Conservation (phyloP, 2,888 invertebrate genomes). For the Phania funesta region DNA sequence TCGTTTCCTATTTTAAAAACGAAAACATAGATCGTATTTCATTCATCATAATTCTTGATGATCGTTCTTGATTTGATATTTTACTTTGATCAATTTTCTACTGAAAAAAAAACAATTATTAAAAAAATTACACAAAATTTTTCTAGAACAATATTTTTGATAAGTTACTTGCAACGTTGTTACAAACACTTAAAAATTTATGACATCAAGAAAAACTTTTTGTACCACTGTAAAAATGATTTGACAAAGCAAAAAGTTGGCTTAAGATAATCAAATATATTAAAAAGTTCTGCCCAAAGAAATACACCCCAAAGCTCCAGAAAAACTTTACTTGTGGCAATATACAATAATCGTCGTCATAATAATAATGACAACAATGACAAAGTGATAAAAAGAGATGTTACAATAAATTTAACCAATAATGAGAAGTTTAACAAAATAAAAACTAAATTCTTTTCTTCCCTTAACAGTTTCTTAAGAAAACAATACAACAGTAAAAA, state of each 20-base stretch:
- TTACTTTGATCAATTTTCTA: no score
- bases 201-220: neutral
- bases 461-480: constrained; percentile 28
- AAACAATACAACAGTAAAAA: constrained; percentile 12
- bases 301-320: neutral
- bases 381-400: constrained; percentile 33
- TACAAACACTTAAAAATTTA: no score
- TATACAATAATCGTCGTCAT: constrained; percentile 42
- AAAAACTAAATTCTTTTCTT: constrained; percentile 1
- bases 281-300: neutral
- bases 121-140: no score
- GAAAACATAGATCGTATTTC: no score
- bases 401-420: constrained; percentile 37
- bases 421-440: neutral
- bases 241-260: neutral
- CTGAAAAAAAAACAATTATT: no score
- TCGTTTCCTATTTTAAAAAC: no score
- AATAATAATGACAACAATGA: constrained; percentile 27
- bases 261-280: neutral
- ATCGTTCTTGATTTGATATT: no score
- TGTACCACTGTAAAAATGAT: neutral
- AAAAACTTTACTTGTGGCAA: constrained; percentile 40
- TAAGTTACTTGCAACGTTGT: no score
- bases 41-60: no score
- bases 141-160: no score